Evolutionary conservation across 2,113 vertebrate species (phyloP).

Genomic region (Orthonyx spaldingii): DNA sequence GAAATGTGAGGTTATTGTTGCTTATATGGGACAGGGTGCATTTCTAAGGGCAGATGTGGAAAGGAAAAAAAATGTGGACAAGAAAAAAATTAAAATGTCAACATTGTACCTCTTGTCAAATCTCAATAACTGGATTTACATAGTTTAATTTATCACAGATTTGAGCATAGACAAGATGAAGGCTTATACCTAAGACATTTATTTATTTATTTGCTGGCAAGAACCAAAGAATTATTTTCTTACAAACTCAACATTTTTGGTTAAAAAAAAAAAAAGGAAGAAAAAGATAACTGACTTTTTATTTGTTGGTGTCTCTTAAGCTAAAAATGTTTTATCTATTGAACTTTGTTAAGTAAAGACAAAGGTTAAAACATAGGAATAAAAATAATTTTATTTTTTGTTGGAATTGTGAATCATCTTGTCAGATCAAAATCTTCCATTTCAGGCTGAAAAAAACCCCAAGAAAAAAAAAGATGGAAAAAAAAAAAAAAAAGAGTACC

Average conservation of each 20-base stretch:
- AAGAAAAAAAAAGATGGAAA: too few relatives aligned
- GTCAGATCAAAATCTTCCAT: neutral
- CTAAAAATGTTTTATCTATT: neutral
- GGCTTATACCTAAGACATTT: fast-evolving
- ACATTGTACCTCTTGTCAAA: neutral
- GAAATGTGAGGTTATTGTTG: neutral
- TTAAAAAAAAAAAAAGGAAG: fast-evolving
- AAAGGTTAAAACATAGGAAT: neutral
- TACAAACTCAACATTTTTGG: neutral
- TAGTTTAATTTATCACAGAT: neutral
- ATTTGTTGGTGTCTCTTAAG: neutral
- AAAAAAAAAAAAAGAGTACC: fast-evolving
- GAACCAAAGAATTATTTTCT: neutral
- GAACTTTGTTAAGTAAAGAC: neutral
- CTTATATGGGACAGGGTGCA: fast-evolving
- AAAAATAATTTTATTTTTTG: neutral
- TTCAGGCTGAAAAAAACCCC: neutral
- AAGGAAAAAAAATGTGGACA: neutral
- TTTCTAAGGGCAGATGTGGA: neutral
- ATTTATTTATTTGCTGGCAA: neutral
- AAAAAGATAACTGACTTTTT: neutral
- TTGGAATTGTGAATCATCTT: neutral
- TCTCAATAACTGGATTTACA: neutral
- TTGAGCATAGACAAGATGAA: neutral
- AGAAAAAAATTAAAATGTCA: neutral